Evolutionary conservation across 2,797 vertebrate species (phyloP).

Genomic region (Hyperoplus lanceolatus): DNA sequence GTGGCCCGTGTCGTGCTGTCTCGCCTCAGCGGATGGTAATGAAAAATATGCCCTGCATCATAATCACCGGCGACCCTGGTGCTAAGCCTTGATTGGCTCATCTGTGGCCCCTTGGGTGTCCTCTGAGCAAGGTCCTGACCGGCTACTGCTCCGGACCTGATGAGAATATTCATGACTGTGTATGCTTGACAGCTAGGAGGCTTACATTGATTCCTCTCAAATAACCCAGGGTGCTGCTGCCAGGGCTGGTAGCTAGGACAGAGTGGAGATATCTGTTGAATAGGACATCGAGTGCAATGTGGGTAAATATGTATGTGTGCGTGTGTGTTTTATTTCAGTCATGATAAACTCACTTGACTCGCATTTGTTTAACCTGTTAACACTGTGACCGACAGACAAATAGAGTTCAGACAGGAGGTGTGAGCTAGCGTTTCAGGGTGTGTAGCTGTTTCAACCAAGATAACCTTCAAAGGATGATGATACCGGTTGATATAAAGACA

Average conservation of each 20-base stretch:
- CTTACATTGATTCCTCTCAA: constrained; percentile 66
- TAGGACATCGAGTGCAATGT: neutral
- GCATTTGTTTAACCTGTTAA: constrained; percentile 13
- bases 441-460: constrained; percentile 3
- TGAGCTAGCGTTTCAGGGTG: neutral
- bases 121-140: constrained; percentile 75
- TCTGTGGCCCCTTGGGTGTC: constrained; percentile 66
- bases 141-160: constrained; percentile 63
- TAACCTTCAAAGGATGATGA: constrained; percentile 24
- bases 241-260: constrained; percentile 4
- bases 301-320: constrained; percentile 1
- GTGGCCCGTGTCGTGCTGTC: constrained; percentile 67
- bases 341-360: constrained; percentile 17
- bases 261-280: constrained; percentile 25
- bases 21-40: constrained; percentile 68
- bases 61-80: constrained; percentile 75
- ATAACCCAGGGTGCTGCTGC: constrained; percentile 47
- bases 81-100: constrained; percentile 71
- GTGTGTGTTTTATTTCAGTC: constrained; percentile 13
- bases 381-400: neutral
- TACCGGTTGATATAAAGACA: constrained; percentile 25
- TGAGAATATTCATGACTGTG: constrained; percentile 77
- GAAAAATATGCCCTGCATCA: constrained; percentile 75
- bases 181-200: constrained; percentile 57
- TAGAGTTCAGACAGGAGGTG: neutral